A percentile compares a stretch with the other conserved stretches of the same genome.
Conservation (phyloP, 35 echinoderm and acorn worm species). For the Ophioderma brevispina region DNA sequence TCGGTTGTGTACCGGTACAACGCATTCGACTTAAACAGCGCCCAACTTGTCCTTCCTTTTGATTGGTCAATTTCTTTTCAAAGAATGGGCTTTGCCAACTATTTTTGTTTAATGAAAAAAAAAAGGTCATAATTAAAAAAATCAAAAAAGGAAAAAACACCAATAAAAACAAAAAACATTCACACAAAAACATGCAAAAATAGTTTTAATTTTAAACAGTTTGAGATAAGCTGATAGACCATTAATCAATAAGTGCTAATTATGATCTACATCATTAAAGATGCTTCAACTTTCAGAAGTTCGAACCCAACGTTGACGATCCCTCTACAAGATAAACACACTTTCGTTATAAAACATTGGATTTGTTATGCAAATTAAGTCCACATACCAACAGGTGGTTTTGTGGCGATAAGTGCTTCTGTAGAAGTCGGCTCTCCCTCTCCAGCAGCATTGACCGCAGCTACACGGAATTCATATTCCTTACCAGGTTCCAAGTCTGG, state of each 20-base stretch:
- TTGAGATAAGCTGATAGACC: no score
- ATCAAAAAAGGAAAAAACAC: no score
- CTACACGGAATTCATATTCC: slow-evolving; percentile 85
- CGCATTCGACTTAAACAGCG: slow-evolving; percentile 53
- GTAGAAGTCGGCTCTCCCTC: slow-evolving; percentile 64
- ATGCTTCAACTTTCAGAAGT: no score
- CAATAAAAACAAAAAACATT: background rate
- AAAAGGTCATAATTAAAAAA: background rate
- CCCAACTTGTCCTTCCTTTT: slow-evolving; percentile 54
- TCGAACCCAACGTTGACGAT: no score
- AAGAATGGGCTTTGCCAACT: slow-evolving; percentile 79
- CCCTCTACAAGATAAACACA: no score
- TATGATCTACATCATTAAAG: no score
- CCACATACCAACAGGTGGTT: no score
- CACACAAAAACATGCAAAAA: background rate
- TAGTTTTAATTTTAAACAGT: no score
- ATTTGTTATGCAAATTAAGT: no score
- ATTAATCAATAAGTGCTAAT: no score
- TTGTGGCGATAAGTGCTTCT: slow-evolving; percentile 42
- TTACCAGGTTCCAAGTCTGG: slow-evolving; percentile 69
- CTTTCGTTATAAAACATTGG: no score
- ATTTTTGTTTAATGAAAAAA: slow-evolving; percentile 53
- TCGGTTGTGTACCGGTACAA: slow-evolving; percentile 31
- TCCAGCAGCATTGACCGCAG: slow-evolving; percentile 84
- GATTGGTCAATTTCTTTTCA: slow-evolving; percentile 61